Percentiles rank a stretch among this genome's conserved stretches.
phyloP scores from a whole-genome alignment of 2,797 vertebrate genomes.

The Adrianichthys oophorus region DNA sequence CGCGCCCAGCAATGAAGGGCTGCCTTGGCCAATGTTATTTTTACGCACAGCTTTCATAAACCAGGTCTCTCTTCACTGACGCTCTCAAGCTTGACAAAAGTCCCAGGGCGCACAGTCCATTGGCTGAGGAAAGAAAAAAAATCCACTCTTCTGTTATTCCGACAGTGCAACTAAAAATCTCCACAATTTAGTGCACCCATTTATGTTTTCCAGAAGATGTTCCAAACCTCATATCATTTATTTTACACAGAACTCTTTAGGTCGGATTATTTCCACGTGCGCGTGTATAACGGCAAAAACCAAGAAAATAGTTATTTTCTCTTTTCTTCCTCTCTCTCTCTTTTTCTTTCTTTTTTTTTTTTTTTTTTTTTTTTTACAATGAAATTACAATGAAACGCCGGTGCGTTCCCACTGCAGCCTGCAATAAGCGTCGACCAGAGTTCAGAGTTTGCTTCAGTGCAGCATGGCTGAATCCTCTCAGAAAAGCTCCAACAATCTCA shows the following conservation, averaged over 20 bases:
- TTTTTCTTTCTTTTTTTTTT: too few relatives aligned
- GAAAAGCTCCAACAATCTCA: constrained; percentile 48
- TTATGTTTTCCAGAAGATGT: constrained; percentile 51
- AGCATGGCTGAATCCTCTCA: constrained; percentile 57
- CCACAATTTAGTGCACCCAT: constrained; percentile 41
- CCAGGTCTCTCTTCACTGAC: constrained; percentile 62
- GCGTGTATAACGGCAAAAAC: constrained; percentile 13
- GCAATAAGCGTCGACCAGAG: constrained; percentile 33
- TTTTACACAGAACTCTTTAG: constrained; percentile 27
- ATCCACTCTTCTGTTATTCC: constrained; percentile 52
- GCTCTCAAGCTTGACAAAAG: constrained; percentile 63
- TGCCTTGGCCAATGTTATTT: constrained; percentile 74
- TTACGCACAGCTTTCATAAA: constrained; percentile 74
- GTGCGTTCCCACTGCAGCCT: constrained; percentile 56
- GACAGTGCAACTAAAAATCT: constrained; percentile 51
- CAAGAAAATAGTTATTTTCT: constrained; percentile 9
- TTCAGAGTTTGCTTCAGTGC: constrained; percentile 47
- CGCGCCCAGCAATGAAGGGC: constrained; percentile 60
- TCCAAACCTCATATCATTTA: constrained; percentile 46
- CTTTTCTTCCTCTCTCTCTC: too few relatives aligned
- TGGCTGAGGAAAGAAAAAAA: constrained; percentile 24
- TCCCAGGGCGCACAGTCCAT: constrained; percentile 72
- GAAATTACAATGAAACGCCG: constrained; percentile 30
- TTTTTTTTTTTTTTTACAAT: constrained; percentile 11
- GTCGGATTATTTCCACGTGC: constrained; percentile 54